phyloP scores from a whole-genome alignment of 2,797 vertebrate species.

The Ctenochaetus hawaiiensis region DNA sequence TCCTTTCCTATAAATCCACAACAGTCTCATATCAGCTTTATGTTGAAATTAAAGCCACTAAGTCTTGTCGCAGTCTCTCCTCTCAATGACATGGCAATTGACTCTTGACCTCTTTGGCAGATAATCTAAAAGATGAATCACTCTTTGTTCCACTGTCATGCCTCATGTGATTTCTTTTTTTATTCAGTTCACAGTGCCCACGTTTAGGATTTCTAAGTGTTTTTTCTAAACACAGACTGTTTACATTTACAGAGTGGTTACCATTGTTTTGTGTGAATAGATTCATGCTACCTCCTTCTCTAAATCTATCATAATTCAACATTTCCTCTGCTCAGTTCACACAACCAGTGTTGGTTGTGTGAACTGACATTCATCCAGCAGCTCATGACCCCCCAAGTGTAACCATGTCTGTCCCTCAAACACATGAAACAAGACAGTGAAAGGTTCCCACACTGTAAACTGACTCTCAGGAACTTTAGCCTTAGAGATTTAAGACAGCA shows the following conservation, averaged over 20 bases:
- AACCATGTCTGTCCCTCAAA: background rate
- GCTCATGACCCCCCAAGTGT: background rate
- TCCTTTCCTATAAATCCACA: background rate
- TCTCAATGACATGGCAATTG: background rate
- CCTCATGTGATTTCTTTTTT: background rate
- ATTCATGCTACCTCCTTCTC: too few relatives aligned
- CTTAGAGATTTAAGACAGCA: conserved; percentile 8
- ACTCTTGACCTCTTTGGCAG: background rate
- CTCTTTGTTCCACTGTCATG: conserved; percentile 7
- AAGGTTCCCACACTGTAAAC: conserved; percentile 40
- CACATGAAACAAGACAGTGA: background rate
- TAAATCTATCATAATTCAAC: background rate
- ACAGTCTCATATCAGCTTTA: background rate
- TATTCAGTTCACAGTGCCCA: background rate
- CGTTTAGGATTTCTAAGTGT: background rate
- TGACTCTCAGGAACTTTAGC: conserved; percentile 32
- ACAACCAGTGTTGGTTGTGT: background rate
- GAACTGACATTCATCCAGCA: conserved; percentile 5
- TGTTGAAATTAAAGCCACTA: background rate
- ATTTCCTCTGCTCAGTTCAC: background rate
- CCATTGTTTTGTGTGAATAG: background rate
- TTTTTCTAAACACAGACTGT: background rate
- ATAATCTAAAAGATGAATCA: background rate
- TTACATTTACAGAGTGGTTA: background rate
- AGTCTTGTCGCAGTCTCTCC: background rate